Percentiles rank a stretch among this genome's conserved stretches.
Conservation (phyloP, 2,888 invertebrate genomes). For the Steinernema hermaphroditum region DNA sequence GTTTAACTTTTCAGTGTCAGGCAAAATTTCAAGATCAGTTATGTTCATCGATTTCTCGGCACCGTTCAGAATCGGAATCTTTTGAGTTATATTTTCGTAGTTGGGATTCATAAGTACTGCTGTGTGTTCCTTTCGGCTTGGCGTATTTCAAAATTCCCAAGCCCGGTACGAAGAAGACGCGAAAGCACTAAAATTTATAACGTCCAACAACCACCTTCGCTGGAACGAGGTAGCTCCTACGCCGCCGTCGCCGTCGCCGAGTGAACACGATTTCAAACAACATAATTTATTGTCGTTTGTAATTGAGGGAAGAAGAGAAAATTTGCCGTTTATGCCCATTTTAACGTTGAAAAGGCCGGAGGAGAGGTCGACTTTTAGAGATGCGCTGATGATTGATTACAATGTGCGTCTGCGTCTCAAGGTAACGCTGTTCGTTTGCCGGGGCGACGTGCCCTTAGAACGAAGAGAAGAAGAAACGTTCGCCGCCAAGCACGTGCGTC, state of each 20-base stretch:
- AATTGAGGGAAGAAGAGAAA: slow-evolving; percentile 29
- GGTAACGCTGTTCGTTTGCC: background rate
- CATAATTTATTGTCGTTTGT: slow-evolving; percentile 29
- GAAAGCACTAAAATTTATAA: slow-evolving; percentile 27
- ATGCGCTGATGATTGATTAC: slow-evolving; percentile 30
- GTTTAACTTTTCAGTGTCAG: too few relatives aligned
- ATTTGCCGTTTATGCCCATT: slow-evolving; percentile 22
- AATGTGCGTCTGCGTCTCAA: slow-evolving; percentile 23
- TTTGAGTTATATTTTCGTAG: too few relatives aligned
- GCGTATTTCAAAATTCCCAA: background rate
- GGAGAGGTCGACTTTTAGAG: slow-evolving; percentile 28
- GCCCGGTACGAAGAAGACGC: background rate
- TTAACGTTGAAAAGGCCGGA: slow-evolving; percentile 9
- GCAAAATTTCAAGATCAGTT: too few relatives aligned
- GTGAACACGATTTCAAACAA: slow-evolving; percentile 19
- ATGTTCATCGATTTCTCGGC: too few relatives aligned
- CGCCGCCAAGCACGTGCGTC: background rate
- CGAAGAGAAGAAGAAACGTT: slow-evolving; percentile 8
- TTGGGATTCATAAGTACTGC: too few relatives aligned
- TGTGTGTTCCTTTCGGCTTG: too few relatives aligned
- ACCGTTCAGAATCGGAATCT: too few relatives aligned
- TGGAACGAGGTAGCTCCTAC: background rate
- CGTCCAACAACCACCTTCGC: background rate
- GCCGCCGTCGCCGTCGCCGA: background rate
- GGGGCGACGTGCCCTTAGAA: too few relatives aligned